Conservation (phyloP, 1,140 invertebrate species). For the Euglossa dilemma region DNA sequence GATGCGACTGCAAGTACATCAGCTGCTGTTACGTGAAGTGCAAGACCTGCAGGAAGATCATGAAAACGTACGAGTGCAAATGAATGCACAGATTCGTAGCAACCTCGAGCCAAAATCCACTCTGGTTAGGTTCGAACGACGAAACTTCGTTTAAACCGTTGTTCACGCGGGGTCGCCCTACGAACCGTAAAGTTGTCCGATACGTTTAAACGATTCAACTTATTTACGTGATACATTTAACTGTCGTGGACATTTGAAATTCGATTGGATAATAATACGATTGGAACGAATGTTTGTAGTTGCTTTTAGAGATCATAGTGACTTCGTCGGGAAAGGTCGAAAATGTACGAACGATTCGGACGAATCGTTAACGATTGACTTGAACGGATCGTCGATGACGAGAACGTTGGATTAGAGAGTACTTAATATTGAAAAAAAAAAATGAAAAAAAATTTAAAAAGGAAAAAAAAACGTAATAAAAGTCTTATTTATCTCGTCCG, state of each 20-base stretch:
- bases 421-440: background rate
- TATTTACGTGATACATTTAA: background rate
- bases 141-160: background rate
- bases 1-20: constrained; percentile 94
- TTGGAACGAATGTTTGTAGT: constrained; percentile 10
- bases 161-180: background rate
- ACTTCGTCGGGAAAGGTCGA: background rate
- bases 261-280: background rate
- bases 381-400: background rate
- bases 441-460: background rate
- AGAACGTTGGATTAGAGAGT: background rate
- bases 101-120: background rate
- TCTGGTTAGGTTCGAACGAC: background rate
- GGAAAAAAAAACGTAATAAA: background rate
- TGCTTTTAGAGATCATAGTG: background rate
- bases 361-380: background rate
- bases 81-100: constrained; percentile 64
- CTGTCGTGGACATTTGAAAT: background rate
- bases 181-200: background rate
- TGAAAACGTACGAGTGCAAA: constrained; percentile 88
- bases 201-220: background rate
- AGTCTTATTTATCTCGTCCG: constrained; percentile 31
- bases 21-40: constrained; percentile 96
- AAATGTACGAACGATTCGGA: too few species aligned
- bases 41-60: constrained; percentile 88